Percentiles rank a stretch among this genome's conserved stretches.
These are phyloP conservation scores for Apaloderma vittatum DNA, from an alignment of 2,113 vertebrate species.

Conservation along the genomic window DNA sequence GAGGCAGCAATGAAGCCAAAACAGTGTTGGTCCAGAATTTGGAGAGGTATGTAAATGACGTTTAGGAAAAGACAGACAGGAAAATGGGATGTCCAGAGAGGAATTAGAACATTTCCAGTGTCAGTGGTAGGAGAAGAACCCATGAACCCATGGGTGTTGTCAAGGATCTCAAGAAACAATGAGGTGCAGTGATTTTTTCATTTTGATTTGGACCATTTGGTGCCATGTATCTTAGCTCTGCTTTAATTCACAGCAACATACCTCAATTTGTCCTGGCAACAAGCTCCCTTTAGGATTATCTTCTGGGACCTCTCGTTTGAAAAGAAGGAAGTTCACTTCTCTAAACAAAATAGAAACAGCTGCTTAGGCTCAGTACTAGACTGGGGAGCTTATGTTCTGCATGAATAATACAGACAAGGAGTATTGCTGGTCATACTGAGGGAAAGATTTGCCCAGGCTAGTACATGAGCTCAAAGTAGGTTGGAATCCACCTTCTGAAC, in stretches of 20 bases:
- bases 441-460: background rate
- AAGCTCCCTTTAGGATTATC: background rate
- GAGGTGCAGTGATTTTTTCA: background rate
- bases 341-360: background rate
- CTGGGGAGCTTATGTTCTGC: background rate
- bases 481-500: background rate
- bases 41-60: background rate
- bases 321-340: background rate
- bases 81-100: background rate
- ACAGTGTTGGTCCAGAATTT: background rate
- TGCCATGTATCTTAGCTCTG: background rate
- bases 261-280: background rate
- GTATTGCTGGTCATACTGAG: background rate
- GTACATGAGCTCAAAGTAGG: background rate
- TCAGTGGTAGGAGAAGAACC: background rate
- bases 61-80: background rate
- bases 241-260: background rate
- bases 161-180: background rate
- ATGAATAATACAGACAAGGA: background rate
- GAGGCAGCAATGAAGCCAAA: background rate
- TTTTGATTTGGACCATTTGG: background rate
- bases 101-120: background rate
- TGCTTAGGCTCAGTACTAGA: fast-evolving
- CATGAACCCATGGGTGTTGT: background rate
- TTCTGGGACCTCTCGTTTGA: background rate